These are phyloP conservation scores for Schlechtendalia chinensis DNA, from an alignment of 1,140 invertebrate genomes.

Conservation along the genomic window DNA sequence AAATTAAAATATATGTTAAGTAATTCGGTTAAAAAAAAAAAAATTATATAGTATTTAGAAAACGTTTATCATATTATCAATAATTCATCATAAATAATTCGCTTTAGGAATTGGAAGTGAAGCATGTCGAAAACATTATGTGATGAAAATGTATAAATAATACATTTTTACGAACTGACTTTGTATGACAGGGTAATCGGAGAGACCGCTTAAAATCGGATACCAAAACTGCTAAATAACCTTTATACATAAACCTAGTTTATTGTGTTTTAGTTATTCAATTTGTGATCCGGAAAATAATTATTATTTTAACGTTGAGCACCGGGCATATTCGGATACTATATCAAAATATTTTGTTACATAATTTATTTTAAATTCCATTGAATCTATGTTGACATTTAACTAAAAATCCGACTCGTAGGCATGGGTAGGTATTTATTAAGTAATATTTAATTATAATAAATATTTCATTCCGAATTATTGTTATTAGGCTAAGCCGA, in stretches of 20 bases:
- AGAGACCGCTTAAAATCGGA: slow-evolving; percentile 27
- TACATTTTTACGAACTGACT: slow-evolving; percentile 31
- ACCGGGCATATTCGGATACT: neutral
- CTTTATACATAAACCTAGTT: neutral
- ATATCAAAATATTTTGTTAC: neutral
- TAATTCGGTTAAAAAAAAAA: neutral
- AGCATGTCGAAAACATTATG: slow-evolving; percentile 31
- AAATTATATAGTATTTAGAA: neutral
- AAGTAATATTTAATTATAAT: slow-evolving; percentile 8
- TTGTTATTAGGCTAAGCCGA: slow-evolving; percentile 9
- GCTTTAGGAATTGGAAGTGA: slow-evolving; percentile 20
- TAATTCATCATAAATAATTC: neutral
- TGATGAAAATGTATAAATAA: slow-evolving; percentile 19
- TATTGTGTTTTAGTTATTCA: slow-evolving; percentile 23
- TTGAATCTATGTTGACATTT: neutral
- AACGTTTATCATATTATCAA: neutral
- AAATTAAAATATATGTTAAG: neutral
- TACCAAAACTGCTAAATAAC: slow-evolving; percentile 25
- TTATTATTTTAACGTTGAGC: neutral
- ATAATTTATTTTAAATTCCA: neutral
- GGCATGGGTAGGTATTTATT: too few relatives aligned
- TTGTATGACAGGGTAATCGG: slow-evolving; percentile 32
- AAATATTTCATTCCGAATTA: slow-evolving; percentile 33
- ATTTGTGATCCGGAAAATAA: slow-evolving; percentile 10
- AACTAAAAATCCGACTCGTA: neutral